These are phyloP conservation scores for Pherbina coryleti DNA, from an alignment of 2,888 invertebrate genomes.

Conservation along the genomic window DNA sequence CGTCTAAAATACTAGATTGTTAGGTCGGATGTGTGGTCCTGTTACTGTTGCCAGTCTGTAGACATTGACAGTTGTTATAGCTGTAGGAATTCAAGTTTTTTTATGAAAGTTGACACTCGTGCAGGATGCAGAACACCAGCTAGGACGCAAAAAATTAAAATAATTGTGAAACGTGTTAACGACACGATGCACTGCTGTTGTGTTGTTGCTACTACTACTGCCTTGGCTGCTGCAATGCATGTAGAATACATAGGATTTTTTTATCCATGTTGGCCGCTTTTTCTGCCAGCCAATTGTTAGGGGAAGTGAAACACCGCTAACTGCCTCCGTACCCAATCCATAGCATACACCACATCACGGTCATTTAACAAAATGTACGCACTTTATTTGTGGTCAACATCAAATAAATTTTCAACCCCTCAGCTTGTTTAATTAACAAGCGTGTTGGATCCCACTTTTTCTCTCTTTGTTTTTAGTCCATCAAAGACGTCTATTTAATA, in stretches of 20 bases:
- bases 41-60: neutral
- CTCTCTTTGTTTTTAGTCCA: too few species aligned
- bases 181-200: neutral
- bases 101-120: constrained; percentile 9
- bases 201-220: neutral
- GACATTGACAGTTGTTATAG: too few species aligned
- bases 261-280: too few species aligned
- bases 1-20: neutral
- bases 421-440: too few species aligned
- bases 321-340: too few species aligned
- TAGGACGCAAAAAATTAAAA: constrained; percentile 46
- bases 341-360: neutral
- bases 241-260: too few species aligned
- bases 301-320: too few species aligned
- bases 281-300: too few species aligned
- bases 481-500: too few species aligned
- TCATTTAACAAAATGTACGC: constrained; percentile 13
- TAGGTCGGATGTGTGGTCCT: neutral
- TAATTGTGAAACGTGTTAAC: constrained; percentile 48
- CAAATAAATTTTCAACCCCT: neutral
- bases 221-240: neutral
- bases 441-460: too few species aligned
- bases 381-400: constrained; percentile 7
- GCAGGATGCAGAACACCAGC: constrained; percentile 33
- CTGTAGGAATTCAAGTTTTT: neutral